Evolutionary conservation across 2,797 vertebrate species (phyloP).

Genomic region (Cheirogaleus major): DNA sequence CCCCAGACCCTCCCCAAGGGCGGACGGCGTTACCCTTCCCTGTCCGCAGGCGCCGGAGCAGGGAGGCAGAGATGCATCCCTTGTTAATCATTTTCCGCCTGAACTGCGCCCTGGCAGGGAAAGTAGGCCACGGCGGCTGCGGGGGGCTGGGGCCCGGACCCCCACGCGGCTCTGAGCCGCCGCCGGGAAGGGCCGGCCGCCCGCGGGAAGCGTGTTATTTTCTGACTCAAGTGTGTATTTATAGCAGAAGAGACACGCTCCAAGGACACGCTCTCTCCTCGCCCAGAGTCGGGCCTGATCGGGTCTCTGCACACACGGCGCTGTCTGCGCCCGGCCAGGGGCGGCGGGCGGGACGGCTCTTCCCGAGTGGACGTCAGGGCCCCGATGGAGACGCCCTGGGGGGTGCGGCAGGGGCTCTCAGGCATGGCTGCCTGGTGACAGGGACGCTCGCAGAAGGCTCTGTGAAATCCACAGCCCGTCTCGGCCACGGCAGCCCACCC

Average conservation of each 20-base stretch:
- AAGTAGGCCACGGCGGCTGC: neutral
- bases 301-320: neutral
- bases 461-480: neutral
- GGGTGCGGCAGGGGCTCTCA: neutral
- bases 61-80: neutral
- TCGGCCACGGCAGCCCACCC: no score
- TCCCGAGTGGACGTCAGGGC: neutral
- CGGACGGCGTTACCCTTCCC: accelerated
- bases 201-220: neutral
- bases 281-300: no score
- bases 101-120: neutral
- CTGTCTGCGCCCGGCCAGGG: neutral
- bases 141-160: neutral
- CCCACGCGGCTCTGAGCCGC: accelerated
- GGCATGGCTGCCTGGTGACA: neutral
- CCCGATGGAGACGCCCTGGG: neutral
- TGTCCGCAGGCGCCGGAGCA: accelerated
- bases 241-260: slow-evolving; percentile 39
- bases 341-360: no score
- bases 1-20: neutral
- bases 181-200: slow-evolving; percentile 7
- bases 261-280: neutral
- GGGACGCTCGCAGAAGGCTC: no score
- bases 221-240: slow-evolving; percentile 70
- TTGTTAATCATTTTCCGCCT: neutral